Evolutionary conservation across 2,888 invertebrate species (phyloP).

Genomic region (Drosophila setosimentum): DNA sequence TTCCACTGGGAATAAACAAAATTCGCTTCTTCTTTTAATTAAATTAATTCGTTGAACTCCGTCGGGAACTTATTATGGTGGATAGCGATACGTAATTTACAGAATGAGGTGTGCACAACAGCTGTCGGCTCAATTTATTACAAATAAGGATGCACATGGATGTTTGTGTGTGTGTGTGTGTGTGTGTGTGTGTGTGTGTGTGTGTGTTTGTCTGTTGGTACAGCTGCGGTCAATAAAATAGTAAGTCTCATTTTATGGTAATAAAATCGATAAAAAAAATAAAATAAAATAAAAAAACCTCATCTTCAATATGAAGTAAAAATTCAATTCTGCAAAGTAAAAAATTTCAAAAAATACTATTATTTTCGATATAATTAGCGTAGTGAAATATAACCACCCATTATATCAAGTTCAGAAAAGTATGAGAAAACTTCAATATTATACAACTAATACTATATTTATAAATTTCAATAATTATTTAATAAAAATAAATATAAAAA

Average conservation of each 20-base stretch:
- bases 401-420: background rate
- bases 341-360: background rate
- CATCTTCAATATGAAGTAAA: background rate
- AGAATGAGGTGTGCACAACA: constrained; percentile 8
- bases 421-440: background rate
- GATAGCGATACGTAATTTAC: background rate
- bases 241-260: background rate
- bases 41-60: background rate
- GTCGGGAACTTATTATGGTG: background rate
- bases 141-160: background rate
- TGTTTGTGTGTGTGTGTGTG: background rate
- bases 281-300: no score
- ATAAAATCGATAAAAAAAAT: no score
- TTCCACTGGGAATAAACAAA: background rate
- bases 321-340: background rate
- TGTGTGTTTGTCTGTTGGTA: background rate
- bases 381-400: background rate
- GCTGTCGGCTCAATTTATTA: constrained; percentile 28
- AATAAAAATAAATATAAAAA: background rate
- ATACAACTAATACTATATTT: no score
- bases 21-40: background rate
- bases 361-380: background rate
- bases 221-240: background rate
- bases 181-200: background rate
- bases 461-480: background rate